Evolutionary conservation across 2,797 vertebrate genomes (phyloP).

Genomic region (Myripristis jacobus): DNA sequence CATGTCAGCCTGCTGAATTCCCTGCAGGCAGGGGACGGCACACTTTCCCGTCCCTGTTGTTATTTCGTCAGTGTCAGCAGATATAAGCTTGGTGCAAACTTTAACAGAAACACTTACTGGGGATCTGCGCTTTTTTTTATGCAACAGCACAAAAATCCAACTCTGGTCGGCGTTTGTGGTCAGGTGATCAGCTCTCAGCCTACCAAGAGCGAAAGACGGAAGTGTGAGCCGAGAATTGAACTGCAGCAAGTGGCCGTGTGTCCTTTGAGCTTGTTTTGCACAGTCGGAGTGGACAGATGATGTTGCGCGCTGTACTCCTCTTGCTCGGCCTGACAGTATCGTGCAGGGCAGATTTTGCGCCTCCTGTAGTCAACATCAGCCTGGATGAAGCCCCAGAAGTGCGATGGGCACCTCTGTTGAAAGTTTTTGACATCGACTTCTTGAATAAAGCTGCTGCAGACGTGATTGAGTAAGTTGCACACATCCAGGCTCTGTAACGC

Average conservation of each 20-base stretch:
- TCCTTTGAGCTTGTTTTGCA: background rate
- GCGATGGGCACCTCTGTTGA: constrained; percentile 74
- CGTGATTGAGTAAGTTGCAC: constrained; percentile 81
- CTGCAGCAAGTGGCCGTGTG: background rate
- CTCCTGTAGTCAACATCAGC: constrained; percentile 76
- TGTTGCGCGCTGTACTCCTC: constrained; percentile 18
- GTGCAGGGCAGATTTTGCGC: constrained; percentile 46
- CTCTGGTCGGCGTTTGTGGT: background rate
- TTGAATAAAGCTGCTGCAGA: constrained; percentile 71
- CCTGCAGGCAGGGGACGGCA: too few species aligned
- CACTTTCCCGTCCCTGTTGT: background rate
- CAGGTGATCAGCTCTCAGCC: background rate
- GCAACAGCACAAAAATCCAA: background rate
- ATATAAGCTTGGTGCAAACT: background rate
- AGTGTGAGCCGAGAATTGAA: background rate
- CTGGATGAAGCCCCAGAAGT: constrained; percentile 71
- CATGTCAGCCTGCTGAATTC: too few species aligned
- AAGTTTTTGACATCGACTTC: constrained; percentile 69
- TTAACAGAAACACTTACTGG: background rate
- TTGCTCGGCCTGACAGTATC: constrained; percentile 16
- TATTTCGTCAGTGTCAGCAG: background rate
- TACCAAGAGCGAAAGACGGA: background rate
- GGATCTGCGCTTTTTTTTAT: too few species aligned
- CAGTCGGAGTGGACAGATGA: background rate
- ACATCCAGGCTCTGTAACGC: background rate